Percentiles rank a stretch among this genome's conserved stretches.
Evolutionary conservation across 2,888 invertebrate species (phyloP).

Genomic region (Campoplex nolae): DNA sequence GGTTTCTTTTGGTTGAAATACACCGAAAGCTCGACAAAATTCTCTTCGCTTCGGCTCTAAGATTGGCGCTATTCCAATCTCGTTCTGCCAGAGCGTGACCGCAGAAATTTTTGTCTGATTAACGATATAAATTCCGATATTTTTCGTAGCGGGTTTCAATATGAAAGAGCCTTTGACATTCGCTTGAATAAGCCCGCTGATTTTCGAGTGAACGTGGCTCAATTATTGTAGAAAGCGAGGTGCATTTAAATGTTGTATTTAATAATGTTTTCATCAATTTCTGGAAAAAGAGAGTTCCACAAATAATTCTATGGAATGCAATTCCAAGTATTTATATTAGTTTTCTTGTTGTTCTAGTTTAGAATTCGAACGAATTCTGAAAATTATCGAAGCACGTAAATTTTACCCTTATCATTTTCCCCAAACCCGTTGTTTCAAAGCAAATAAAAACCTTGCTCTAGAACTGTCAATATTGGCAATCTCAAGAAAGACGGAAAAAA

Average conservation of each 20-base stretch:
- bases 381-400: neutral
- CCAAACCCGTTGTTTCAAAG: neutral
- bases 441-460: neutral
- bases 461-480: slow-evolving; percentile 4
- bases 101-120: slow-evolving; percentile 81
- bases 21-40: slow-evolving; percentile 49
- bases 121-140: slow-evolving; percentile 81
- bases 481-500: neutral
- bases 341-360: no score
- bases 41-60: slow-evolving; percentile 58
- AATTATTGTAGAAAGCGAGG: neutral
- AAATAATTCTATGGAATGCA: neutral
- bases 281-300: neutral
- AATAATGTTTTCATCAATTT: neutral
- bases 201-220: slow-evolving; percentile 30
- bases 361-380: neutral
- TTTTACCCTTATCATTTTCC: neutral
- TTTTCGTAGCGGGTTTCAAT: slow-evolving; percentile 42
- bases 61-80: slow-evolving; percentile 81
- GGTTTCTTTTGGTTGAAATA: slow-evolving; percentile 57
- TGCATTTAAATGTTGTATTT: neutral
- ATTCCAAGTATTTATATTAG: neutral
- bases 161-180: slow-evolving; percentile 59
- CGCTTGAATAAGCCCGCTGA: slow-evolving; percentile 48
- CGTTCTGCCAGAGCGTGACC: slow-evolving; percentile 78